These are phyloP conservation scores for Pituophis catenifer DNA, from an alignment of 2,113 vertebrate species.

Conservation along the genomic window DNA sequence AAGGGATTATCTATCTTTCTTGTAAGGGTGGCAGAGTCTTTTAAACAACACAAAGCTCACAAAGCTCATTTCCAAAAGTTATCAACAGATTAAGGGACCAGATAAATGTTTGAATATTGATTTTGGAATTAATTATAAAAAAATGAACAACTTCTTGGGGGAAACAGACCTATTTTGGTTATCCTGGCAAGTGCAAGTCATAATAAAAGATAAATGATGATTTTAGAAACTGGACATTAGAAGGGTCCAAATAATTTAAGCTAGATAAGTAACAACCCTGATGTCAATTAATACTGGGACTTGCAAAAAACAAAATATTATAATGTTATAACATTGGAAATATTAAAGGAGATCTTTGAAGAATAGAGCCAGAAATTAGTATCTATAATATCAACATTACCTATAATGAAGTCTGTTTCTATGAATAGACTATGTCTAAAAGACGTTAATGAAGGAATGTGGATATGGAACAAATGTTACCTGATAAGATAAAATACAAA, in stretches of 20 bases:
- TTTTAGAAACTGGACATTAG: neutral
- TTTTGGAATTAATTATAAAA: neutral
- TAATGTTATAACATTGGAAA: neutral
- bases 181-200: neutral
- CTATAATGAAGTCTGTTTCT: neutral
- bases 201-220: neutral
- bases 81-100: neutral
- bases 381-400: neutral
- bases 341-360: neutral
- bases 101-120: neutral
- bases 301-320: neutral
- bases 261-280: neutral
- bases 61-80: neutral
- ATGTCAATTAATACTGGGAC: neutral
- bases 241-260: neutral
- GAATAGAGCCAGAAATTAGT: neutral
- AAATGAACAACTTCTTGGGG: neutral
- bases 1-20: neutral
- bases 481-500: neutral
- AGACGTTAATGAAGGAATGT: neutral
- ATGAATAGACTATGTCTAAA: neutral
- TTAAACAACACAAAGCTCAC: neutral
- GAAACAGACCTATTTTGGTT: neutral
- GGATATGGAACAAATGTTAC: neutral
- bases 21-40: neutral